phyloP scores from a whole-genome alignment of 2,888 invertebrate species.

The Congeria kusceri region DNA sequence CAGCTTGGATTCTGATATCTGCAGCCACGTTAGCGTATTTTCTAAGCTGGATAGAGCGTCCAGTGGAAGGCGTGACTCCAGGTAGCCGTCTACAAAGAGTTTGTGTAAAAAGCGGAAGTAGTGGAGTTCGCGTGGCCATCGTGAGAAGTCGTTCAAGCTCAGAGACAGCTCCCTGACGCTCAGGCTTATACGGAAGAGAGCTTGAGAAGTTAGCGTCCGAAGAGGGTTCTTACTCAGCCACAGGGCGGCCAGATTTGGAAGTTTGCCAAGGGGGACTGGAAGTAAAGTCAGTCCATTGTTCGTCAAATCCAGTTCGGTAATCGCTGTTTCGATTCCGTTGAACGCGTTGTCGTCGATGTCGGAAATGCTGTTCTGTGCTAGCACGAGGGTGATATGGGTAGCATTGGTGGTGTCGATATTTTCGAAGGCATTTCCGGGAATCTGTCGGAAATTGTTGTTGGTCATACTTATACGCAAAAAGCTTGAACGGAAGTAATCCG shows the following conservation, averaged over 20 bases:
- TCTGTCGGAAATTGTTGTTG: constrained; percentile 13
- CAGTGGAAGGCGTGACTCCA: constrained; percentile 15
- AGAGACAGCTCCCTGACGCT: constrained; percentile 8
- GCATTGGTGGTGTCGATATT: constrained; percentile 26
- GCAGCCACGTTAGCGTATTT: constrained; percentile 22
- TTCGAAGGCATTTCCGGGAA: constrained; percentile 15
- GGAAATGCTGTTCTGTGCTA: constrained; percentile 9
- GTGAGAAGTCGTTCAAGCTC: constrained; percentile 24
- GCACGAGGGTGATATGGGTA: constrained; percentile 1
- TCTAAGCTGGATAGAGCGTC: constrained; percentile 23
- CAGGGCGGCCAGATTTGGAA: constrained; percentile 10
- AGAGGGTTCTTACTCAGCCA: constrained; percentile 25
- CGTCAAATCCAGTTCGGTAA: constrained; percentile 12
- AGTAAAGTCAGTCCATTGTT: constrained; percentile 23
- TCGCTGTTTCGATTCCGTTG: background rate
- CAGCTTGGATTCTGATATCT: constrained; percentile 25
- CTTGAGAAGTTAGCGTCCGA: background rate
- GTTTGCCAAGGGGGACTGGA: constrained; percentile 4
- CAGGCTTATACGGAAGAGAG: constrained; percentile 12
- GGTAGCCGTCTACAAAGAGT: constrained; percentile 23
- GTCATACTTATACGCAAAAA: constrained; percentile 2
- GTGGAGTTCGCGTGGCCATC: constrained; percentile 31
- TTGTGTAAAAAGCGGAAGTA: constrained; percentile 23
- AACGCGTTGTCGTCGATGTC: constrained; percentile 15
- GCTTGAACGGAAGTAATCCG: constrained; percentile 4